Evolutionary conservation across 1,140 invertebrate species (phyloP).

Genomic region (Pemphigus obesinymphae): DNA sequence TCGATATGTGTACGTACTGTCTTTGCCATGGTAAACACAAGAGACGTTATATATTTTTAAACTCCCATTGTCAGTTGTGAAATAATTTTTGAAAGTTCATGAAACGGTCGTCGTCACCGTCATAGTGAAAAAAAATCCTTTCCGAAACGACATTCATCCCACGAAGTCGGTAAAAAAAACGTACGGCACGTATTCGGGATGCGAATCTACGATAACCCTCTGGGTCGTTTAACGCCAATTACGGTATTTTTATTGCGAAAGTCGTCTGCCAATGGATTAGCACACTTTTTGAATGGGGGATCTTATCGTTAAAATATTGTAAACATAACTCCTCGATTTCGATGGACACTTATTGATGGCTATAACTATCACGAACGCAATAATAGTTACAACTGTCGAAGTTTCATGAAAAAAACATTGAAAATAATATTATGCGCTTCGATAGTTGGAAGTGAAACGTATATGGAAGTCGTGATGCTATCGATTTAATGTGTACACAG

Average conservation of each 20-base stretch:
- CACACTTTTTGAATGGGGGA: neutral
- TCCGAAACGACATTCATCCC: neutral
- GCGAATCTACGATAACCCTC: neutral
- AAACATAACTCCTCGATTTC: neutral
- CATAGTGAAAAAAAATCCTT: neutral
- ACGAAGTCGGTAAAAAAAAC: neutral
- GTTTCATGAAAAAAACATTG: neutral
- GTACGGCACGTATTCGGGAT: neutral
- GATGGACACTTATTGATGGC: neutral
- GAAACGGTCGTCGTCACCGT: neutral
- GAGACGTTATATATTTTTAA: neutral
- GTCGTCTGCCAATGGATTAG: neutral
- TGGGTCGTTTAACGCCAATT: conserved; percentile 1
- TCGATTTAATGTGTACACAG: neutral
- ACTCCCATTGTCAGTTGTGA: neutral
- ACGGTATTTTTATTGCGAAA: neutral
- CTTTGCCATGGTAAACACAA: neutral
- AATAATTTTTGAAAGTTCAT: neutral
- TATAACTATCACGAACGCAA: neutral
- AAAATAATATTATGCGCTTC: neutral
- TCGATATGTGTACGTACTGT: conserved; percentile 1
- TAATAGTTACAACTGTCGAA: neutral
- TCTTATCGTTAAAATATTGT: neutral
- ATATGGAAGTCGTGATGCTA: neutral
- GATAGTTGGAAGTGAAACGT: neutral